A percentile compares a stretch with the other conserved stretches of the same genome.
These are phyloP conservation scores for Dendropsophus ebraccatus DNA, from an alignment of 2,113 vertebrate species.

Conservation along the genomic window DNA sequence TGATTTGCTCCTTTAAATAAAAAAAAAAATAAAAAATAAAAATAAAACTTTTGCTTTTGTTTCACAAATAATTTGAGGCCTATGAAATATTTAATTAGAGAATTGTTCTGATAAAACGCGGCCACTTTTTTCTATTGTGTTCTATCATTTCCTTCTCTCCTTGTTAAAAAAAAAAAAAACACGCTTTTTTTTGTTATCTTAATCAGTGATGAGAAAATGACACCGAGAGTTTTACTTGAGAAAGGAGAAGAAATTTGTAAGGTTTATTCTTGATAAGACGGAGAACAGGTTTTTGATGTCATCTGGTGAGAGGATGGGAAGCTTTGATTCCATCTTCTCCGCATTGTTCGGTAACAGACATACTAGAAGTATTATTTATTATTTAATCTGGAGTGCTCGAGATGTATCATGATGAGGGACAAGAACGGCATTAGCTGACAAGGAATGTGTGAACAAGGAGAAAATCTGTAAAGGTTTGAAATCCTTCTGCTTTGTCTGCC, in stretches of 20 bases:
- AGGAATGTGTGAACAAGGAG: not conserved
- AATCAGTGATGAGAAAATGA: conserved; percentile 13
- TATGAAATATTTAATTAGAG: conserved; percentile 21
- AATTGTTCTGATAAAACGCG: conserved; percentile 16
- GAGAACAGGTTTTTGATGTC: conserved; percentile 27
- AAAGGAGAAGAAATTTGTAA: conserved; percentile 20
- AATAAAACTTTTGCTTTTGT: not conserved
- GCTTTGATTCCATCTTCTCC: conserved; percentile 28
- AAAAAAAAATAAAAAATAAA: not conserved
- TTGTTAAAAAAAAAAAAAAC: no score
- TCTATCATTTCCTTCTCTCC: conserved; percentile 4
- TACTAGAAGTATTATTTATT: conserved; percentile 43
- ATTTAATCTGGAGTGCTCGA: conserved; percentile 38
- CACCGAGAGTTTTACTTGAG: conserved; percentile 5
- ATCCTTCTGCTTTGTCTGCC: not conserved
- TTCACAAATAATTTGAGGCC: not conserved
- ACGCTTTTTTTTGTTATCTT: conserved; percentile 18
- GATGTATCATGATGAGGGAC: not conserved
- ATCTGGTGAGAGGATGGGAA: conserved; percentile 17
- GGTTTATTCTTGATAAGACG: conserved; percentile 26
- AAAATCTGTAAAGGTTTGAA: not conserved
- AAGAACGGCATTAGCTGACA: conserved; percentile 27
- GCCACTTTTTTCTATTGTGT: not conserved
- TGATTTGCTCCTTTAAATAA: not conserved
- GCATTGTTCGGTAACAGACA: conserved; percentile 38